phyloP scores from a whole-genome alignment of 2,113 vertebrate genomes.

The Archilochus colubris region DNA sequence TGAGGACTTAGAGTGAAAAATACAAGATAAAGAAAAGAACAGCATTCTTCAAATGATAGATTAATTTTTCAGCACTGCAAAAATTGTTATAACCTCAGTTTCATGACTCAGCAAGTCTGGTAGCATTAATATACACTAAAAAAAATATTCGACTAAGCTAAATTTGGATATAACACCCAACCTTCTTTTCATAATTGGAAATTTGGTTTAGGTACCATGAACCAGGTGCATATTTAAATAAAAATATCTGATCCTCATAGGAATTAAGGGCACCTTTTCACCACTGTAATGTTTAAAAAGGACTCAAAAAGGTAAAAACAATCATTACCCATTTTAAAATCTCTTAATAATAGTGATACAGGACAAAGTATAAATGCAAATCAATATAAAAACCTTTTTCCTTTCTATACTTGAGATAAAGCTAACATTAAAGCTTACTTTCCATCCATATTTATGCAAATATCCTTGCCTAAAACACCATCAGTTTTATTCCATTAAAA shows the following conservation, averaged over 20 bases:
- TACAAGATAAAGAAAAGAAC: not conserved
- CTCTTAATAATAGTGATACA: not conserved
- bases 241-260: not conserved
- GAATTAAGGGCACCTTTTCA: not conserved
- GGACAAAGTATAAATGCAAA: not conserved
- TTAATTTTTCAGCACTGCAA: slow-evolving; percentile 46
- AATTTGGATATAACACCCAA: slow-evolving; percentile 25
- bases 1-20: not conserved
- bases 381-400: not conserved
- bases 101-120: slow-evolving; percentile 49
- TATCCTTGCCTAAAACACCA: not conserved
- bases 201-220: not conserved
- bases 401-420: not conserved
- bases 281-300: not conserved
- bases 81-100: slow-evolving; percentile 12
- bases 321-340: not conserved
- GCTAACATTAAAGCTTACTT: slow-evolving; percentile 12
- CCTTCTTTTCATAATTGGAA: slow-evolving; percentile 26
- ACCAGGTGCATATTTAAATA: slow-evolving; percentile 15
- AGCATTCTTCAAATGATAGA: not conserved
- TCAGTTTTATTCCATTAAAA: not conserved
- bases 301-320: not conserved
- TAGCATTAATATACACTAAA: slow-evolving; percentile 20
- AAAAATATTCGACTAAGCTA: slow-evolving; percentile 8
- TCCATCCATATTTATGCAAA: slow-evolving; percentile 50